phyloP scores from a whole-genome alignment of 1,140 invertebrate species.

The Cyclina sinensis region DNA sequence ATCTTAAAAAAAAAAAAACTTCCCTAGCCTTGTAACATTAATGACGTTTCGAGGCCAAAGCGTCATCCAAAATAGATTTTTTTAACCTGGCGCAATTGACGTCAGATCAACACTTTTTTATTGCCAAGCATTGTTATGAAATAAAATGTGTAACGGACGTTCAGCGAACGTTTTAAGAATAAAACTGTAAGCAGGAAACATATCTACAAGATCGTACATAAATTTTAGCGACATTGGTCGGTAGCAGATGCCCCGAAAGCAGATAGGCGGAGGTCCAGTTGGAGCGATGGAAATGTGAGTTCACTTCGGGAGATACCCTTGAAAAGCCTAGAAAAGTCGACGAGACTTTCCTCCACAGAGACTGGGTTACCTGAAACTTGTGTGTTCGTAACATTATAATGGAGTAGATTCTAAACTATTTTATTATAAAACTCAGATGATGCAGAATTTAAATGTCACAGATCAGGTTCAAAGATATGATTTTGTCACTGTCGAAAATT shows the following conservation, averaged over 20 bases:
- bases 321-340: not conserved
- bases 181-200: too few species aligned
- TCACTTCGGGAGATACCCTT: slow-evolving; percentile 23
- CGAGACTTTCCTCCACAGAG: slow-evolving; percentile 11
- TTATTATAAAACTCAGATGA: slow-evolving; percentile 12
- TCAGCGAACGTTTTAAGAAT: too few species aligned
- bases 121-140: too few species aligned
- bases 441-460: too few species aligned
- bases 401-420: not conserved
- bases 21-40: too few species aligned
- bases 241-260: slow-evolving; percentile 23
- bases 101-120: slow-evolving; percentile 1
- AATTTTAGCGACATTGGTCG: slow-evolving; percentile 21
- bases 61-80: too few species aligned
- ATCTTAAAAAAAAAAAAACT: too few species aligned
- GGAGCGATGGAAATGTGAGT: slow-evolving; percentile 22
- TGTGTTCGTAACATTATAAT: not conserved
- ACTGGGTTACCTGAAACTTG: slow-evolving; percentile 9
- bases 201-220: slow-evolving; percentile 35
- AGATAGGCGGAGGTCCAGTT: not conserved
- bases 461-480: not conserved
- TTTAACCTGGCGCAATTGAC: not conserved
- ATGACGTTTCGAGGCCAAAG: too few species aligned
- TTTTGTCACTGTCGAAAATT: slow-evolving; percentile 5
- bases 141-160: too few species aligned